Conservation (phyloP, 2,888 invertebrate genomes). For the Tipula unca region DNA sequence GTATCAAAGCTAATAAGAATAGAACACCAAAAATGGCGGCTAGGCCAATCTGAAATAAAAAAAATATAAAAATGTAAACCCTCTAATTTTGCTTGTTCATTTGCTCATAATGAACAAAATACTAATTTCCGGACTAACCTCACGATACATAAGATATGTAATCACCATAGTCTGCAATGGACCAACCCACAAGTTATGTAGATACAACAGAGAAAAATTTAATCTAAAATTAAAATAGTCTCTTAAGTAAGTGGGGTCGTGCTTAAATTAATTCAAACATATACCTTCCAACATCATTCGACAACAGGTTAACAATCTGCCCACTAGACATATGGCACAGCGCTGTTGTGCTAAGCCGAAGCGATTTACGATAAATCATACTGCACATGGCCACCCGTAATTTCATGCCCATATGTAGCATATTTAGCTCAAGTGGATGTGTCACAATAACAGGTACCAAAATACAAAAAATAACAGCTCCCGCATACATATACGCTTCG, state of each 20-base stretch:
- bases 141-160: slow-evolving; percentile 64
- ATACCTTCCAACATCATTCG: no score
- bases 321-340: slow-evolving; percentile 63
- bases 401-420: no score
- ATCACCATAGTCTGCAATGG: slow-evolving; percentile 76
- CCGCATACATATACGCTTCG: slow-evolving; percentile 69
- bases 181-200: slow-evolving; percentile 87
- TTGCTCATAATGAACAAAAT: neutral
- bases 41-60: no score
- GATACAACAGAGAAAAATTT: slow-evolving; percentile 62
- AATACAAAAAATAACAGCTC: slow-evolving; percentile 62
- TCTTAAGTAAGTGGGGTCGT: no score
- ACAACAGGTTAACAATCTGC: slow-evolving; percentile 79
- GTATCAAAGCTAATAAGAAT: slow-evolving; percentile 57
- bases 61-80: no score
- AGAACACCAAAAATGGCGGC: no score
- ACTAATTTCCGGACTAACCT: slow-evolving; percentile 38
- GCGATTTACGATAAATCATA: no score
- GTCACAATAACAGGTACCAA: slow-evolving; percentile 67
- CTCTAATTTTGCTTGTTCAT: no score
- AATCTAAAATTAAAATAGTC: slow-evolving; percentile 37
- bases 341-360: no score
- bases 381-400: no score
- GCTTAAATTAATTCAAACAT: no score
- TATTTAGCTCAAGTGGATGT: slow-evolving; percentile 81